These are phyloP conservation scores for Furnarius figulus DNA, from an alignment of 2,113 vertebrate genomes.

Conservation along the genomic window DNA sequence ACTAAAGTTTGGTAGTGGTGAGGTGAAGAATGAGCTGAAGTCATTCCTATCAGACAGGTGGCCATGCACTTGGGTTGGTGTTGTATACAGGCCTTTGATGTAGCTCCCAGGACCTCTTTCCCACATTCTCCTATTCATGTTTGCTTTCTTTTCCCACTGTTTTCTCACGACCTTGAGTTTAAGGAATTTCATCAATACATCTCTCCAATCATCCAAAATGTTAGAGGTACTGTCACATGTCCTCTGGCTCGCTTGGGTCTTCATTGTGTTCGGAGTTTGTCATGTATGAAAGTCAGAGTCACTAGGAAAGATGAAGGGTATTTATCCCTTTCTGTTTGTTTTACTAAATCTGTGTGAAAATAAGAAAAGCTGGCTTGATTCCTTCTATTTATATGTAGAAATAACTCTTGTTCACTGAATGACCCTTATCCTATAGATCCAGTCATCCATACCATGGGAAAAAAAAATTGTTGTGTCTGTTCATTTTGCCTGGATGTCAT, in stretches of 20 bases:
- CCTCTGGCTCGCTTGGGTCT: neutral
- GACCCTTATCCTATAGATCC: conserved; percentile 59
- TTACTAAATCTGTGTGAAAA: conserved; percentile 64
- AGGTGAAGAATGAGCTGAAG: neutral
- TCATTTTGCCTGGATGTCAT: conserved; percentile 63
- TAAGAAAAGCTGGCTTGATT: conserved; percentile 58
- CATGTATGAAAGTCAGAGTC: conserved; percentile 13
- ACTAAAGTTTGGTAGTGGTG: neutral
- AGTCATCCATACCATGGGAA: conserved; percentile 59
- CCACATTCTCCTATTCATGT: conserved; percentile 8
- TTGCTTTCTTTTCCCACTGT: neutral
- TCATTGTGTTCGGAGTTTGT: neutral
- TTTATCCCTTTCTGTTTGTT: conserved; percentile 47
- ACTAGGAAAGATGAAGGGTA: neutral
- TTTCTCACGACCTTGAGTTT: conserved; percentile 23
- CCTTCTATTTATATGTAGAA: conserved; percentile 45
- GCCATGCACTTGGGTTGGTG: rapidly evolving
- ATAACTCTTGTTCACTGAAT: conserved; percentile 62
- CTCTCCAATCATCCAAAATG: neutral
- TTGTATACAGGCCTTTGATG: neutral
- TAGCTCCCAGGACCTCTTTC: neutral
- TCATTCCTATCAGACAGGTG: neutral
- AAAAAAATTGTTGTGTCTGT: conserved; percentile 55
- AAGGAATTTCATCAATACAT: conserved; percentile 17
- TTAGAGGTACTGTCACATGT: neutral